Conservation (phyloP, 2,888 invertebrate species). For the Epistrophe eligans region DNA sequence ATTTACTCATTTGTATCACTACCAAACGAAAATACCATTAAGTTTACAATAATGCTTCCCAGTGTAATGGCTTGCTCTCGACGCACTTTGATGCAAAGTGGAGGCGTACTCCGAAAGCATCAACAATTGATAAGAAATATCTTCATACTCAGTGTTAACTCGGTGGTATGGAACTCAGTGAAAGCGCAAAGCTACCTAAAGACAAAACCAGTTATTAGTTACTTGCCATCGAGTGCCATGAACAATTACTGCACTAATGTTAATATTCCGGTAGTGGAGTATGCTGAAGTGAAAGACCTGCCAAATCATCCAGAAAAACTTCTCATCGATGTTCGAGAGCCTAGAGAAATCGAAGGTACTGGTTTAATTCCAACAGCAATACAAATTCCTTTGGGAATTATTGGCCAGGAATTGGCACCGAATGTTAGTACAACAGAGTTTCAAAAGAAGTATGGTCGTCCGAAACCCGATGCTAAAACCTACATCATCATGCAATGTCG, state of each 20-base stretch:
- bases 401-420: conserved; percentile 77
- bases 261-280: conserved; percentile 76
- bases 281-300: conserved; percentile 84
- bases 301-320: conserved; percentile 84
- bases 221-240: not conserved
- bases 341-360: conserved; percentile 88
- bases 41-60: conserved; percentile 2
- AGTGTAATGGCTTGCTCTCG: not conserved
- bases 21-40: no score
- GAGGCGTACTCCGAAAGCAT: not conserved
- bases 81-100: not conserved
- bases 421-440: conserved; percentile 84
- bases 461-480: conserved; percentile 86
- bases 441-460: conserved; percentile 85
- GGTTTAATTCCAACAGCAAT: conserved; percentile 90
- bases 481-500: conserved; percentile 89
- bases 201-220: not conserved
- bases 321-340: conserved; percentile 91
- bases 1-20: not conserved
- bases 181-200: not conserved
- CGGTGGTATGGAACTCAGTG: not conserved
- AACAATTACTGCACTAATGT: conserved; percentile 1
- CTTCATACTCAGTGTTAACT: conserved; percentile 3
- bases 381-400: conserved; percentile 88
- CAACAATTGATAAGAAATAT: conserved; percentile 19